Conservation (phyloP, 2,888 invertebrate species). For the Trilocha varians region DNA sequence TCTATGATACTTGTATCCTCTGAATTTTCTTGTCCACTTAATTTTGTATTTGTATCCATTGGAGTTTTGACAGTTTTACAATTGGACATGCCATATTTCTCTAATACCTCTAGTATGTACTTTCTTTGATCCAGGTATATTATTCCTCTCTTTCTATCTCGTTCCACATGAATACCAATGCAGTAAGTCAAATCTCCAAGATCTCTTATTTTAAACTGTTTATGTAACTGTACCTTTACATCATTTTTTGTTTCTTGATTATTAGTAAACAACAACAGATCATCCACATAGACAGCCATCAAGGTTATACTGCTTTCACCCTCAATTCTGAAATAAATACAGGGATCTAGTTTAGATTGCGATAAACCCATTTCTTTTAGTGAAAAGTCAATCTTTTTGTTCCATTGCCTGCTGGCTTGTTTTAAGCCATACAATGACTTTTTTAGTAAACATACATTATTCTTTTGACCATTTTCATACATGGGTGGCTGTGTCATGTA, state of each 20-base stretch:
- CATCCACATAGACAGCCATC: constrained; percentile 8
- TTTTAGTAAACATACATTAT: too few species aligned
- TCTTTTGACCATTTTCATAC: too few species aligned
- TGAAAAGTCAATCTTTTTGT: too few species aligned
- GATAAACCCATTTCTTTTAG: too few species aligned
- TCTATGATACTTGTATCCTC: constrained; percentile 4
- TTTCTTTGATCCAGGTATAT: constrained; percentile 10
- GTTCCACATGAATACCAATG: constrained; percentile 6
- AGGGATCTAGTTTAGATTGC: too few species aligned
- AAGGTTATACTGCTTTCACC: constrained; percentile 2
- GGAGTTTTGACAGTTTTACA: constrained; percentile 15
- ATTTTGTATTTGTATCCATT: constrained; percentile 8
- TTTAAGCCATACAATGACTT: too few species aligned
- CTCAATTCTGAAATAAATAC: constrained; percentile 10
- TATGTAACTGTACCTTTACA: constrained; percentile 7
- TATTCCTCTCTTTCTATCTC: constrained; percentile 5
- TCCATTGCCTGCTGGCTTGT: too few species aligned
- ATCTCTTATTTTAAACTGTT: constrained; percentile 7
- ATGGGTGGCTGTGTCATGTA: too few species aligned
- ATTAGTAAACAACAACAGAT: constrained; percentile 6
- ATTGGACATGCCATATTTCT: constrained; percentile 10
- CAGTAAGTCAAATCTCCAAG: constrained; percentile 7
- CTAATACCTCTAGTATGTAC: constrained; percentile 12
- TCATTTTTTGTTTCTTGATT: constrained; percentile 8
- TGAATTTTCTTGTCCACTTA: constrained; percentile 7